Evolutionary conservation across 2,888 invertebrate genomes (phyloP), one percentile per base, ranked within the genome.

Genomic region (Cheilosia urbana): DNA sequence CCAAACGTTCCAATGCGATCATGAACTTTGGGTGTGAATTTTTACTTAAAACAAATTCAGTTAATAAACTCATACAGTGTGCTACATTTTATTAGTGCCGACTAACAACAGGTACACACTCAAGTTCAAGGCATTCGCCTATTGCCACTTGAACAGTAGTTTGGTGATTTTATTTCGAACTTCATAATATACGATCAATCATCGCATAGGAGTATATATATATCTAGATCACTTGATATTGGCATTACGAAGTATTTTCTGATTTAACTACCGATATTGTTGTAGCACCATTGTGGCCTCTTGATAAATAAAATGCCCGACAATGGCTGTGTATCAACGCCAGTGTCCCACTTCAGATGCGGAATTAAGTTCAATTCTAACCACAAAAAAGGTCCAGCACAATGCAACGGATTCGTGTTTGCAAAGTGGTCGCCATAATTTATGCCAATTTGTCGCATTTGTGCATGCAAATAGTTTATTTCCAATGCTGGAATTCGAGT

Each of bases 101-200:
- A 37, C 17, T 30, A 2, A n/a, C 3, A 24, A 24, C 4, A 17
- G 11, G 11, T 19, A 19, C 19, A 21, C 34, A 58, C 60, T 76
- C 79, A 79, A 84, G 84, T 84, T 84, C 84, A 84, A 76, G 79
- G 79, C 58, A 58, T 24, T 1, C 21, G 7, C 11, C 15, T 17
- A 13, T 21, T 17, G 24, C 7, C 17, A 24, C 4, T 62, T 53
- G 37, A 57, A 62, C 62, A 68, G 3, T 4, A 4, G 13, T 73
- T 68, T 45, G 42, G 53, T 69, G 37, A 13, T 51, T 51, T 24
- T 19, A 78, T 49, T 72, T 45, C 47, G 63, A 62, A 62, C 63
- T 58, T 75, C 53, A 42, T 58, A 11, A 24, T 53, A 79, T 9
- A 6, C 34, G 34, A 84, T 84, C 71, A 84, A 79, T 84, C 79